Evolutionary conservation across 2,113 vertebrate species (phyloP).

Genomic region (Misgurnus mizolepis): DNA sequence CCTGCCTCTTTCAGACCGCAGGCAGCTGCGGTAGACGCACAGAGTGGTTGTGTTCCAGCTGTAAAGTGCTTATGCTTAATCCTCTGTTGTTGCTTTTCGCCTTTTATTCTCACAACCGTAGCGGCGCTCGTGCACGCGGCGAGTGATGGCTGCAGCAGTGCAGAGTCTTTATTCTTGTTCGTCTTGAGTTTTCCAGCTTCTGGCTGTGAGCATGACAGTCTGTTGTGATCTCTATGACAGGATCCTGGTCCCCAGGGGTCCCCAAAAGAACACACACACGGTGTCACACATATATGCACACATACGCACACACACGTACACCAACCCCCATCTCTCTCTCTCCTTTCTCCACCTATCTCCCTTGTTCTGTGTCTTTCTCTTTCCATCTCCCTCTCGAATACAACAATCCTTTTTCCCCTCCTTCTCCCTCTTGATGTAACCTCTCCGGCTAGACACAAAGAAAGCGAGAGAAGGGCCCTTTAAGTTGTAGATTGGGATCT

Average conservation of each 20-base stretch:
- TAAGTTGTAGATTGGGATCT: constrained; percentile 64
- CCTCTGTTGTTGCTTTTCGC: constrained; percentile 42
- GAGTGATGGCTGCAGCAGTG: constrained; percentile 47
- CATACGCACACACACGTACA: constrained; percentile 30
- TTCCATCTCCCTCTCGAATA: constrained; percentile 51
- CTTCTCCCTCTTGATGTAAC: constrained; percentile 54
- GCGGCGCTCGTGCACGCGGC: constrained; percentile 39
- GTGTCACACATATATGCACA: constrained; percentile 26
- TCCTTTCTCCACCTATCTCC: constrained; percentile 44
- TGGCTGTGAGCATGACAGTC: constrained; percentile 70
- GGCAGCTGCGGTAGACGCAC: constrained; percentile 24
- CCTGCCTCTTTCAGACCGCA: not conserved
- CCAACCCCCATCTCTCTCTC: constrained; percentile 57
- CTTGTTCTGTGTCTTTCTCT: constrained; percentile 50
- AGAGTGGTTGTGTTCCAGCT: constrained; percentile 6
- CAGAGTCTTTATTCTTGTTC: constrained; percentile 46
- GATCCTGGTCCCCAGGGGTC: constrained; percentile 59
- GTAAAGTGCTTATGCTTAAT: constrained; percentile 52
- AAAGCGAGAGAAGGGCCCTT: constrained; percentile 59
- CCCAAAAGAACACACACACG: constrained; percentile 56
- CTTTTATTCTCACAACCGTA: constrained; percentile 43
- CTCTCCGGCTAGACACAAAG: constrained; percentile 58
- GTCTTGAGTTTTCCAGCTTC: constrained; percentile 63
- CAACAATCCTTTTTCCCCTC: constrained; percentile 41
- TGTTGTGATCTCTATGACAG: constrained; percentile 76